Base-by-base conservation (phyloP, 2,797 vertebrate species). In the Uromys caudimaculatus region DNA sequence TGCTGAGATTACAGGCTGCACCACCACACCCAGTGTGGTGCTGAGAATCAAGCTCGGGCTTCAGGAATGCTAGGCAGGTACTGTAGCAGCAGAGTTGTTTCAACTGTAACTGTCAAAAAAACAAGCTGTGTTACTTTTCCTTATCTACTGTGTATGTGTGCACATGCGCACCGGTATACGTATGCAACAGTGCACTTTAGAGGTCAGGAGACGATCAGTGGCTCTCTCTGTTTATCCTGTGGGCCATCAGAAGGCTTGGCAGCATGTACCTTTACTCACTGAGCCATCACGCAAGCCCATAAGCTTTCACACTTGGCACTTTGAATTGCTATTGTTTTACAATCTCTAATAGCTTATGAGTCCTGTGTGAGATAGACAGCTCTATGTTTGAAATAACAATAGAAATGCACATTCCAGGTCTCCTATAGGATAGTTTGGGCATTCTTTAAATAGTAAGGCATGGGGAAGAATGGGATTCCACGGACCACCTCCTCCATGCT, bases 321-420 rank as follows among this genome's bases (percentile, higher is more conserved):
- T 78, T 79, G 62, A 86, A 6, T 29, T 21, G 41, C 32, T 92
- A 3, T 84, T 32, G 1, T 58, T 67, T 92, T 60, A n/a, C 73
- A 35, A 41, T 93, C 71, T 93, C 41, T 54, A 86, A 84, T 4
- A 52, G 6, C 0, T 91, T 84, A 78, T 24, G n/a, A 44, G 2
- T 75, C 47, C 35, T 52, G 52, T 38, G 35, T 17, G n/a, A 92
- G 81, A 64, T 1, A 10, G 50, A 16, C 13, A 19, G 27, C 13
- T 73, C 95, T 29, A 23, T 73, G 47, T 56, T 82, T 88, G 75
- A 95, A 91, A 50, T 47, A 71, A 77, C 27, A 76, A 73, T 52
- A 50, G 35, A 94, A 76, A 10, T 62, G 35, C 3, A 32, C 35
- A 69, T 19, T 58, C 47, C 64, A 17, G 5, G 10, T 89, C 56